A percentile compares a stretch with the other conserved stretches of the same genome.
Evolutionary conservation across 2,797 vertebrate species (phyloP).

Genomic region (Aselliscus stoliczkanus): DNA sequence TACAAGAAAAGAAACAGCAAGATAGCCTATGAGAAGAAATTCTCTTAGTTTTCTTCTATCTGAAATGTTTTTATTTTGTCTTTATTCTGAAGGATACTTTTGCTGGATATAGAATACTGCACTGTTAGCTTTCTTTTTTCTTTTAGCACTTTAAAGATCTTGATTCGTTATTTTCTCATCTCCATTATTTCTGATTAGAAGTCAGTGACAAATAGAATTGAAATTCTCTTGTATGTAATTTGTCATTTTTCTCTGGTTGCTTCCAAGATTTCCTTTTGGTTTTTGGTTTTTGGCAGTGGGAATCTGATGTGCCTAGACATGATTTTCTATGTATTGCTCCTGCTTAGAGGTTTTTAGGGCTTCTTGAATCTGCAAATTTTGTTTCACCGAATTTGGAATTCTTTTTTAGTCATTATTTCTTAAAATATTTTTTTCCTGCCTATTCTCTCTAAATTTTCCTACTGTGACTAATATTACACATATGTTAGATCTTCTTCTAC

Average conservation of each 20-base stretch:
- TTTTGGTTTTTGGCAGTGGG: neutral
- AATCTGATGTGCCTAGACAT: neutral
- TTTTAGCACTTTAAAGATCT: neutral
- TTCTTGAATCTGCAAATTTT: neutral
- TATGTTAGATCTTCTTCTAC: neutral
- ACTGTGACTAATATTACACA: neutral
- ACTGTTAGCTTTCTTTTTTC: neutral
- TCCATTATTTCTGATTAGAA: neutral
- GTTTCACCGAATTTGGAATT: neutral
- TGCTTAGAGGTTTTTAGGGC: neutral
- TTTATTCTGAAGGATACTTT: neutral
- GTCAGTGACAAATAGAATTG: neutral
- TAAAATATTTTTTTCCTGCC: neutral
- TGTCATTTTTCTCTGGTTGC: neutral
- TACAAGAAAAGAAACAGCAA: neutral
- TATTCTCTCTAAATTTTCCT: neutral
- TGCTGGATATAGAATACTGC: neutral
- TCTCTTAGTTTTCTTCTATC: neutral
- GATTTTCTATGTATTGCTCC: neutral
- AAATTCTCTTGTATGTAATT: neutral
- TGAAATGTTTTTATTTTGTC: neutral
- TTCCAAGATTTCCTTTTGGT: neutral
- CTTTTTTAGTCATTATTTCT: neutral
- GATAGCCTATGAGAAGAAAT: neutral
- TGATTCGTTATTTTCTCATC: neutral